Percentiles rank a stretch among this genome's conserved stretches.
Evolutionary conservation across 2,888 invertebrate species (phyloP).

Genomic region (Elmis aenea): DNA sequence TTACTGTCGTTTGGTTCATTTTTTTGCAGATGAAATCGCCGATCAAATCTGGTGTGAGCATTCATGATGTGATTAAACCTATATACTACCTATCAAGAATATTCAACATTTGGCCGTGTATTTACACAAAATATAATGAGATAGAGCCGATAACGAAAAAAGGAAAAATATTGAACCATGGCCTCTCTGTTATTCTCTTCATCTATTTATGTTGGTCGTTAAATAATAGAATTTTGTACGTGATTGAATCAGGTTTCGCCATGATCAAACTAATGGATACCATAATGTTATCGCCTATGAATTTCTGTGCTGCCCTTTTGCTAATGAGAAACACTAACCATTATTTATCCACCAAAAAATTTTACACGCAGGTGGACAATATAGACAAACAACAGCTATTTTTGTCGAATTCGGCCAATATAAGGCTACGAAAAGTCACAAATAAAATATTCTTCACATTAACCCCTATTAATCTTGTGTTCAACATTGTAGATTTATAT

Average conservation of each 20-base stretch:
- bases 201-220: slow-evolving; percentile 2
- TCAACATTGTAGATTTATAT: no score
- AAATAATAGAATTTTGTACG: neutral
- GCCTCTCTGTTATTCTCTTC: neutral
- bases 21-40: neutral
- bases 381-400: neutral
- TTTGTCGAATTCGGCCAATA: neutral
- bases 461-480: no score
- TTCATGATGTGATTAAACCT: slow-evolving; percentile 4
- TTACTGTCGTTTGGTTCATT: no score
- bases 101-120: slow-evolving; percentile 1
- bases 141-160: neutral
- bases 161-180: neutral
- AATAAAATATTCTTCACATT: no score
- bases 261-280: neutral
- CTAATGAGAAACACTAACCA: neutral
- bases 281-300: neutral
- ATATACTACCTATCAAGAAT: slow-evolving; percentile 1
- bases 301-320: neutral
- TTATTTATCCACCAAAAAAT: neutral
- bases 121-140: neutral
- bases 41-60: neutral
- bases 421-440: no score
- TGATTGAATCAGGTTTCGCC: neutral
- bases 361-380: neutral